A percentile compares a stretch with the other conserved stretches of the same genome.
Evolutionary conservation across 1,140 invertebrate species (phyloP).

Genomic region (Cryptotermes secundus): DNA sequence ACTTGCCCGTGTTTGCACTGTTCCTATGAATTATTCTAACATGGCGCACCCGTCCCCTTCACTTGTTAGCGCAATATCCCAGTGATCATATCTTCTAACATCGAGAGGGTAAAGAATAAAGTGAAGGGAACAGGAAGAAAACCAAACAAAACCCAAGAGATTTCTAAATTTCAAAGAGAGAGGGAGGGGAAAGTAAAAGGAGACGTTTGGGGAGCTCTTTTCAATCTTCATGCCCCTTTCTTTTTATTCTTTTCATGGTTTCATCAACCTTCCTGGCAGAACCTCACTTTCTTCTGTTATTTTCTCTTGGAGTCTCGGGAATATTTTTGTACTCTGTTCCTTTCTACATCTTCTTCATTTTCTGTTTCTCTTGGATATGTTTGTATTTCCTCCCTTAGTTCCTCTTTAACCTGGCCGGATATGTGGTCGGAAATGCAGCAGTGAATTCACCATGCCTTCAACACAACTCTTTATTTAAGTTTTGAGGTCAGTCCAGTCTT

Average conservation of each 20-base stretch:
- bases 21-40: slow-evolving; percentile 20
- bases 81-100: neutral
- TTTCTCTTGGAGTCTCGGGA: neutral
- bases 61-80: neutral
- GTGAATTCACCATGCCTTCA: neutral
- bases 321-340: neutral
- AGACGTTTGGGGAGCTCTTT: neutral
- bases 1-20: neutral
- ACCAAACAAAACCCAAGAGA: slow-evolving; percentile 23
- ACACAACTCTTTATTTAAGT: neutral
- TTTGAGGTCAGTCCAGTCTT: neutral
- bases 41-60: neutral
- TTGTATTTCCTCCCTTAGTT: neutral
- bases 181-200: neutral
- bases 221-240: neutral
- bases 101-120: neutral
- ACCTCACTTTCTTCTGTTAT: neutral
- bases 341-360: neutral
- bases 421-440: neutral
- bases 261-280: neutral
- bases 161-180: slow-evolving; percentile 20
- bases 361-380: neutral
- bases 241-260: neutral
- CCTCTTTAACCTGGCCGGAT: neutral
- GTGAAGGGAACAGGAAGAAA: slow-evolving; percentile 20